Evolutionary conservation across 1,140 invertebrate genomes (phyloP).

Genomic region (Drosophila triauraria): DNA sequence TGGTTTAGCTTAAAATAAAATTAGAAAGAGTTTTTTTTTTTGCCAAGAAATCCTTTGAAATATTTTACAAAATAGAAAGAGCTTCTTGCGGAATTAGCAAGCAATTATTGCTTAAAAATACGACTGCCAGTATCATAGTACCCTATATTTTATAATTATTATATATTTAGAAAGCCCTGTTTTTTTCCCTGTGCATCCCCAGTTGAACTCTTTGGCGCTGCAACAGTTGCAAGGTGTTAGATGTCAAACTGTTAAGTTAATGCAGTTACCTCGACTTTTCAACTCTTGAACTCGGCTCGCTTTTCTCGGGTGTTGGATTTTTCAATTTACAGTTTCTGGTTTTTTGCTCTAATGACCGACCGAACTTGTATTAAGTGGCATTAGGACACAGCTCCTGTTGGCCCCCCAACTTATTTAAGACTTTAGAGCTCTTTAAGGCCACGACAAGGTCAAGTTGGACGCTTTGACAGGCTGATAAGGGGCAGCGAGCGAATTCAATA

Average conservation of each 20-base stretch:
- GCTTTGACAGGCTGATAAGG: constrained; percentile 46
- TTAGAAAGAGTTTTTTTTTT: neutral
- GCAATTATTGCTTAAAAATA: no score
- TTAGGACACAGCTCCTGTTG: constrained; percentile 10
- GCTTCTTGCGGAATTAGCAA: no score
- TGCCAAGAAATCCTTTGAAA: no score
- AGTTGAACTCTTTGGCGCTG: constrained; percentile 9
- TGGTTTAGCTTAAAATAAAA: no score
- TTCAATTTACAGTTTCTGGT: constrained; percentile 69
- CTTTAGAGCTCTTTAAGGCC: constrained; percentile 61
- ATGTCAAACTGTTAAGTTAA: constrained; percentile 79
- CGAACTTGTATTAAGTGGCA: constrained; percentile 41
- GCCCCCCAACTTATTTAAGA: constrained; percentile 30
- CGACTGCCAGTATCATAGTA: no score
- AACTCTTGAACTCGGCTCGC: constrained; percentile 61
- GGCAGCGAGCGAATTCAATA: constrained; percentile 60
- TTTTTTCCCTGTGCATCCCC: neutral
- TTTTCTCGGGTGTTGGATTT: constrained; percentile 65
- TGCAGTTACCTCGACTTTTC: constrained; percentile 70
- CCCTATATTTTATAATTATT: no score
- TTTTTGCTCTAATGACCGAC: constrained; percentile 58
- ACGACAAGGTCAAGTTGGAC: constrained; percentile 36
- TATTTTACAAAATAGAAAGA: no score
- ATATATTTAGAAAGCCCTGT: rapidly evolving
- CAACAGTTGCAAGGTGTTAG: constrained; percentile 51